These are phyloP conservation scores for Polyodon spathula DNA, from an alignment of 2,113 vertebrate genomes.

Conservation along the genomic window DNA sequence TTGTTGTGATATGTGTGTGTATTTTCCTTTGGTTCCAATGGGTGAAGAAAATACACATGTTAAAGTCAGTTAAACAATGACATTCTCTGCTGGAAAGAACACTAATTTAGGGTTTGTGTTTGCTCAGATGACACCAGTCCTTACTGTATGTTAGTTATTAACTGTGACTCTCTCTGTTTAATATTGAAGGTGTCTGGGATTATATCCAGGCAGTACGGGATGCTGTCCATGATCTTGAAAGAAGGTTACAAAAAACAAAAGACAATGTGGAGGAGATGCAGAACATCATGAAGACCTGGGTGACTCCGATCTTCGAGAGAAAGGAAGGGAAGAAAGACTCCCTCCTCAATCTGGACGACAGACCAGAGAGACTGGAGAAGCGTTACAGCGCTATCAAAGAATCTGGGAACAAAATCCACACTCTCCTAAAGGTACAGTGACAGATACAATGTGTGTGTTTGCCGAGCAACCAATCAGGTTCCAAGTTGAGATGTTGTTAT, in stretches of 20 bases:
- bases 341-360: constrained; percentile 70
- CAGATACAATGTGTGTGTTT: neutral
- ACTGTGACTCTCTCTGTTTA: neutral
- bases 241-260: constrained; percentile 67
- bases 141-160: constrained; percentile 8
- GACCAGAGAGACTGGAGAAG: constrained; percentile 52
- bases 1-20: too few species aligned
- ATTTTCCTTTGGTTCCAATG: too few species aligned
- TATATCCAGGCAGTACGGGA: constrained; percentile 59
- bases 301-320: constrained; percentile 67
- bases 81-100: too few species aligned
- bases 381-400: constrained; percentile 55
- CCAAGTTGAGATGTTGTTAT: too few species aligned
- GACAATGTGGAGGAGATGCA: constrained; percentile 75
- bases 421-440: constrained; percentile 62
- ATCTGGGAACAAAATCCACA: constrained; percentile 71
- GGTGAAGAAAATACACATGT: too few species aligned
- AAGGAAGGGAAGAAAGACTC: constrained; percentile 73
- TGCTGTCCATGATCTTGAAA: constrained; percentile 63
- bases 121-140: neutral
- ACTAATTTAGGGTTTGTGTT: too few species aligned
- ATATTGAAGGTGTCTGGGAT: constrained; percentile 62
- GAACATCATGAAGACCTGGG: constrained; percentile 64
- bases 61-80: too few species aligned
- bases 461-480: too few species aligned